phyloP scores from a whole-genome alignment of 2,113 vertebrate genomes.

The Chloebia gouldiae region DNA sequence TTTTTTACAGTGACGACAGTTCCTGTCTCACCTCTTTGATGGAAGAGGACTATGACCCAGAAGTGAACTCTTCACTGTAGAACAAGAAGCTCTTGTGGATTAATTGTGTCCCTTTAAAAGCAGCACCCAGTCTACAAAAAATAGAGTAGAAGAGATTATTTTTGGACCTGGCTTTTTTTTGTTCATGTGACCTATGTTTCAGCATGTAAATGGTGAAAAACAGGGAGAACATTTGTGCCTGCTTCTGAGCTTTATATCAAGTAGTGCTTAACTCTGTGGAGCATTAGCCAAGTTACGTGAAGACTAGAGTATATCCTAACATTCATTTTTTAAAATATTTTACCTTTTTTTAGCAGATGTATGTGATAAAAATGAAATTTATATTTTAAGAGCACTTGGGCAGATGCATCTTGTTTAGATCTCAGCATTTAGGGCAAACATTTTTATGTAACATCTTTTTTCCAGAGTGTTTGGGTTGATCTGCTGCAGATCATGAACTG shows the following conservation, averaged over 20 bases:
- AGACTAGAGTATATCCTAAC: conserved; percentile 60
- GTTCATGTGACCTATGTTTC: conserved; percentile 60
- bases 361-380: conserved; percentile 64
- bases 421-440: background rate
- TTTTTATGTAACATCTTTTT: conserved; percentile 42
- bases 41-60: conserved; percentile 59
- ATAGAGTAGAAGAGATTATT: conserved; percentile 53
- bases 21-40: conserved; percentile 64
- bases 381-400: conserved; percentile 63
- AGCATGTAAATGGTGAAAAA: conserved; percentile 72
- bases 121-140: conserved; percentile 32
- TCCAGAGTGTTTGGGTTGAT: background rate
- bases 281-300: conserved; percentile 56
- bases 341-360: conserved; percentile 65
- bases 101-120: conserved; percentile 38
- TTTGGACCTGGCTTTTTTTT: conserved; percentile 49
- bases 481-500: conserved; percentile 61
- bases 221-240: conserved; percentile 65
- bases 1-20: conserved; percentile 53
- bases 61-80: conserved; percentile 54
- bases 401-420: conserved; percentile 61
- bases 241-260: conserved; percentile 67
- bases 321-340: conserved; percentile 42
- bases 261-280: conserved; percentile 61
- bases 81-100: conserved; percentile 49